Evolutionary conservation across 2,113 vertebrate species (phyloP).

Genomic region (Poeciliopsis occidentalis): DNA sequence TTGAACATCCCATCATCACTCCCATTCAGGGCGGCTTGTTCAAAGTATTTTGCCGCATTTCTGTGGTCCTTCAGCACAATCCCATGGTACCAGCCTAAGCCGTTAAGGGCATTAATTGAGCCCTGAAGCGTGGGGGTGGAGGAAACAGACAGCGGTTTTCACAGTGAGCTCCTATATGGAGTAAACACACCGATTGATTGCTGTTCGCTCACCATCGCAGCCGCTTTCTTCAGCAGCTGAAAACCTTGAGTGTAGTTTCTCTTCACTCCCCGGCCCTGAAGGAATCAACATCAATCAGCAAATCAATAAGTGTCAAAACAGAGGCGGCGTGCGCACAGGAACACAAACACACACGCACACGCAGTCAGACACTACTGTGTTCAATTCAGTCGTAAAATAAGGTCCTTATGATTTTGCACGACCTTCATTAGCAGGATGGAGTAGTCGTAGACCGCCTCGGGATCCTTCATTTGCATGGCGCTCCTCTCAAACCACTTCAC

Average conservation of each 20-base stretch:
- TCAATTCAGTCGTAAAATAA: conserved; percentile 19
- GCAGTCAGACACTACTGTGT: conserved; percentile 12
- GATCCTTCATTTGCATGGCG: conserved; percentile 87
- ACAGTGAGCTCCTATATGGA: conserved; percentile 8
- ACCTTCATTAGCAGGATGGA: conserved; percentile 92
- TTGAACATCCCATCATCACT: conserved; percentile 88
- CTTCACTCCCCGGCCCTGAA: conserved; percentile 89
- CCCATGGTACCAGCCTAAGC: conserved; percentile 92
- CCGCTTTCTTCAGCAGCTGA: conserved; percentile 89
- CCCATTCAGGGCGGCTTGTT: conserved; percentile 86
- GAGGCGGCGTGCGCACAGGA: conserved; percentile 8
- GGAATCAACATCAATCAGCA: conserved; percentile 56
- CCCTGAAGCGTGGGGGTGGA: conserved; percentile 77
- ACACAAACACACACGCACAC: conserved; percentile 1
- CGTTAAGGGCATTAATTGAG: conserved; percentile 89
- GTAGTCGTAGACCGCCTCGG: conserved; percentile 88
- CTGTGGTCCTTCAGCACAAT: conserved; percentile 81
- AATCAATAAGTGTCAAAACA: conserved; percentile 61
- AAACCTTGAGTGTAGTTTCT: conserved; percentile 86
- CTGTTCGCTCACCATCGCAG: conserved; percentile 77
- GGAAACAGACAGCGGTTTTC: conserved; percentile 32
- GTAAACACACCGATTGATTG: conserved; percentile 44
- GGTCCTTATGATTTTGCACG: conserved; percentile 20
- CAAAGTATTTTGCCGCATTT: conserved; percentile 84
- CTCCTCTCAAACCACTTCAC: conserved; percentile 88